Conservation (phyloP, 2,888 invertebrate species). For the Auanema sp. region DNA sequence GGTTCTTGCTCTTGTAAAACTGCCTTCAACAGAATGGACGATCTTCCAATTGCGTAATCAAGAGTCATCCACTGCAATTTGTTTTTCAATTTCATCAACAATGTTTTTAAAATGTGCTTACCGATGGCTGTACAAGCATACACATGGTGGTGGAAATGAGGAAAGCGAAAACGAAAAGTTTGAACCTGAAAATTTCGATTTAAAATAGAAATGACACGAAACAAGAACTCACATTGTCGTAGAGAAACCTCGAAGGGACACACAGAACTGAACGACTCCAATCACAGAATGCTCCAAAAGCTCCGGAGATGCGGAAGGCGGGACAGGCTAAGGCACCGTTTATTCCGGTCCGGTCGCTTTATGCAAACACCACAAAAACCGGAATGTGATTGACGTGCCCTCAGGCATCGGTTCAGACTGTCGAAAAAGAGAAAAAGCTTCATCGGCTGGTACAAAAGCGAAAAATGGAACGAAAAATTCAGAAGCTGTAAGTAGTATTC, state of each 20-base stretch:
- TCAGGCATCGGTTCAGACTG: not conserved
- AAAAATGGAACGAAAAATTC: not conserved
- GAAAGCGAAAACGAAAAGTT: not conserved
- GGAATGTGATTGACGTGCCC: constrained; percentile 3
- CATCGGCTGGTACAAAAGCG: not conserved
- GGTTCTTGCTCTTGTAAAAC: constrained; percentile 11
- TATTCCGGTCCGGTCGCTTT: not conserved
- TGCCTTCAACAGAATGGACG: constrained; percentile 8
- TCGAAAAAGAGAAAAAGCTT: not conserved
- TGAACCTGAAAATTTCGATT: not conserved
- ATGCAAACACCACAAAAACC: not conserved
- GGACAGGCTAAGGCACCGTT: not conserved
- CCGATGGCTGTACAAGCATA: not conserved
- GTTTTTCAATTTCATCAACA: constrained; percentile 12
- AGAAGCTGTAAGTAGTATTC: no score
- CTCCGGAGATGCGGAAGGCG: no score
- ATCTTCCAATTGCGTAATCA: constrained; percentile 10
- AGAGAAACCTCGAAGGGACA: not conserved
- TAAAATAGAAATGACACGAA: not conserved
- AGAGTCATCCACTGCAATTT: constrained; percentile 20
- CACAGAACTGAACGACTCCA: not conserved
- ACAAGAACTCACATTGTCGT: not conserved
- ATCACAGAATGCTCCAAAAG: no score
- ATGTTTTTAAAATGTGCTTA: not conserved
- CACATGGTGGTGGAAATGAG: constrained; percentile 4